A percentile compares a stretch with the other conserved stretches of the same genome.
These are phyloP conservation scores for Rhagoletis zephyria DNA, from an alignment of 1,140 invertebrate species.

Conservation along the genomic window DNA sequence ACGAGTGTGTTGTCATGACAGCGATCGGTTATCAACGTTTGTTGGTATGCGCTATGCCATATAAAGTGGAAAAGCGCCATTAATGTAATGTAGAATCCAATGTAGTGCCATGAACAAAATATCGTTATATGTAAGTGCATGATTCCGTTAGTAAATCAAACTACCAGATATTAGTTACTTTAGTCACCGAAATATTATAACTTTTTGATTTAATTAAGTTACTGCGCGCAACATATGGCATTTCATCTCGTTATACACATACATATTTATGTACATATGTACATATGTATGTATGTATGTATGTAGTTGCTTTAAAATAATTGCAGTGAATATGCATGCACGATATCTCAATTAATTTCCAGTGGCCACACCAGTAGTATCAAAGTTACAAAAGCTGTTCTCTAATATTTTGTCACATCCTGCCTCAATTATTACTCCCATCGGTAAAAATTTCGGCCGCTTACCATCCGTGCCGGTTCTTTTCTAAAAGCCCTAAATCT, in stretches of 20 bases:
- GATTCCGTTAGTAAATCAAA: background rate
- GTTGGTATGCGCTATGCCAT: background rate
- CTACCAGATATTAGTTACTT: background rate
- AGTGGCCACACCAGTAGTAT: background rate
- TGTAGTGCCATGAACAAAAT: background rate
- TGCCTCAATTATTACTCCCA: background rate
- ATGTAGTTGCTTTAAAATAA: background rate
- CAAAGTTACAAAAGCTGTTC: background rate
- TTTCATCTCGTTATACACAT: background rate
- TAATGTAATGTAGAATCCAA: background rate
- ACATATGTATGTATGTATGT: background rate
- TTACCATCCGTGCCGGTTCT: background rate
- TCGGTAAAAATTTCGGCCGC: background rate
- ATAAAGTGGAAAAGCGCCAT: background rate
- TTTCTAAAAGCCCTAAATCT: no score
- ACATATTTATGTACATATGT: no score
- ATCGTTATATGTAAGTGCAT: background rate
- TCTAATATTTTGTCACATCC: background rate
- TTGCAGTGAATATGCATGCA: no score
- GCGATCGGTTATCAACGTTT: background rate
- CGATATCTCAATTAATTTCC: background rate
- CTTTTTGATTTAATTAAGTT: background rate
- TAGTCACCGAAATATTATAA: background rate
- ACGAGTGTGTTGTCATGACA: constrained; percentile 4
- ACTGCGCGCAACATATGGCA: background rate